Percentiles rank a stretch among this genome's conserved stretches.
Conservation (phyloP, 2,797 vertebrate genomes). For the Pangasius larnaudii region DNA sequence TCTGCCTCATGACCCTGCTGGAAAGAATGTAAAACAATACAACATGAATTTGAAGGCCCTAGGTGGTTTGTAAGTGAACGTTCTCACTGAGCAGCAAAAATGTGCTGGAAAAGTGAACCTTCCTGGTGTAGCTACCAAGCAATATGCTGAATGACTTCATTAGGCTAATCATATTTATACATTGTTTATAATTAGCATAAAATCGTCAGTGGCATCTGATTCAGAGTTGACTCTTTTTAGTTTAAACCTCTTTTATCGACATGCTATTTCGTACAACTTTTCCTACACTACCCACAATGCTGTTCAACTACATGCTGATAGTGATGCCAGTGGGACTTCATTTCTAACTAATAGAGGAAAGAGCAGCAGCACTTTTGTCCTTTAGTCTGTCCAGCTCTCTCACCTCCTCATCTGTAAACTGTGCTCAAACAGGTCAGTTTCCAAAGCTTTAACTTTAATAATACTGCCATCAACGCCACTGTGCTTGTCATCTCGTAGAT, state of each 20-base stretch:
- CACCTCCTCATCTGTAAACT: neutral
- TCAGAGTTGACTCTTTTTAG: neutral
- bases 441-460: neutral
- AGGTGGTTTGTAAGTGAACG: neutral
- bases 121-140: neutral
- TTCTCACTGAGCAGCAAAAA: neutral
- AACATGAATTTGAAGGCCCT: neutral
- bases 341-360: neutral
- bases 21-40: neutral
- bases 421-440: neutral
- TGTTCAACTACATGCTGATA: neutral
- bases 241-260: neutral
- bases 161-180: neutral
- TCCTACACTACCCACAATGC: neutral
- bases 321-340: neutral
- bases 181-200: neutral
- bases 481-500: neutral
- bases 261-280: neutral
- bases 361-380: neutral
- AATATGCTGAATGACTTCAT: neutral
- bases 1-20: neutral
- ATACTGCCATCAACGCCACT: neutral
- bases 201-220: neutral
- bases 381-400: neutral
- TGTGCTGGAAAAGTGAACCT: neutral